Evolutionary conservation across 2,888 invertebrate genomes (phyloP).

Genomic region (Cataglyphis livida): DNA sequence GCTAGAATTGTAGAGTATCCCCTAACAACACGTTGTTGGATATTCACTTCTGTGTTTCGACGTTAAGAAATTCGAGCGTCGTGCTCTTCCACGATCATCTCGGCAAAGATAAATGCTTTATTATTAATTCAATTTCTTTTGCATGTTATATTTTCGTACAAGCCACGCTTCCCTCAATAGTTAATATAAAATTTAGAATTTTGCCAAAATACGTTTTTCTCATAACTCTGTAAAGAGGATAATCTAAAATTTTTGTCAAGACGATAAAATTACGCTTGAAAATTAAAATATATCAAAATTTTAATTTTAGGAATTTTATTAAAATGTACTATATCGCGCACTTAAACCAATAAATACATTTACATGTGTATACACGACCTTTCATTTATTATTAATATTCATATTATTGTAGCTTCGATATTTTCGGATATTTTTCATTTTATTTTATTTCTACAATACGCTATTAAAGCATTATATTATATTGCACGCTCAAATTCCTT

Average conservation of each 20-base stretch:
- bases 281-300: neutral
- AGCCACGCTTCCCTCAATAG: neutral
- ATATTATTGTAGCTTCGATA: neutral
- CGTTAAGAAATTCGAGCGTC: constrained; percentile 25
- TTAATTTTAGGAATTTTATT: neutral
- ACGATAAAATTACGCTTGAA: neutral
- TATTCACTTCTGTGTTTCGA: constrained; percentile 37
- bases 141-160: neutral
- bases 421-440: neutral
- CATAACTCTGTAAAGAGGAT: neutral
- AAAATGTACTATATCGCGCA: neutral
- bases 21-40: constrained; percentile 37
- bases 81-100: constrained; percentile 4
- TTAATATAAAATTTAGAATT: neutral
- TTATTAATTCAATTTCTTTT: constrained; percentile 27
- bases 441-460: neutral
- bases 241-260: neutral
- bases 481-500: neutral
- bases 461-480: constrained; percentile 11
- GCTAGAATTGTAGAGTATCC: constrained; percentile 52
- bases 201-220: neutral
- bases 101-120: neutral
- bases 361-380: neutral
- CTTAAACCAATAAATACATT: neutral
- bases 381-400: neutral